Conservation (phyloP, 1,140 invertebrate species). For the Fopius arisanus region DNA sequence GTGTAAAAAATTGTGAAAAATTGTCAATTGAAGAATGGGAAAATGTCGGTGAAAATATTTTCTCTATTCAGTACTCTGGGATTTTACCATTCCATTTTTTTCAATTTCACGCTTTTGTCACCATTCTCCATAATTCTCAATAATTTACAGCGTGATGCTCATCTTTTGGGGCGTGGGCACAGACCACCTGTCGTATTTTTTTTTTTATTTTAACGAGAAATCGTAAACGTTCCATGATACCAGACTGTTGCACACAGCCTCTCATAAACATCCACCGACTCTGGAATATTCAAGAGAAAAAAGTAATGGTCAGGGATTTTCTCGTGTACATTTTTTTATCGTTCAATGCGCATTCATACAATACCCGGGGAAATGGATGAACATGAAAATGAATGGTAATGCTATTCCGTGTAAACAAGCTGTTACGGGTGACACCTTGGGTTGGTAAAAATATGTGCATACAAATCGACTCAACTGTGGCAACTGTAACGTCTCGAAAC, state of each 20-base stretch:
- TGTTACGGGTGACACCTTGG: conserved; percentile 18
- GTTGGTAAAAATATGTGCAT: conserved; percentile 23
- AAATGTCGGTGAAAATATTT: too few relatives aligned
- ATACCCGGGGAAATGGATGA: background rate
- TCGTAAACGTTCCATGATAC: background rate
- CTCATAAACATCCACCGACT: background rate
- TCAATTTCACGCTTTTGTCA: too few relatives aligned
- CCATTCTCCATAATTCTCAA: too few relatives aligned
- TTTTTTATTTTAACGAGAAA: background rate
- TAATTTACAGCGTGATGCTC: too few relatives aligned
- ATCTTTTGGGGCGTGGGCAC: too few relatives aligned
- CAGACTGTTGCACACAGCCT: background rate
- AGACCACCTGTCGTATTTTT: too few relatives aligned
- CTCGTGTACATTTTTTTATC: background rate
- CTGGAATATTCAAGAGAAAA: background rate
- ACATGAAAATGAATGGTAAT: conserved; percentile 12
- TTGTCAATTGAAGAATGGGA: too few relatives aligned
- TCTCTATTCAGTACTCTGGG: too few relatives aligned
- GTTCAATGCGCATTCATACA: background rate
- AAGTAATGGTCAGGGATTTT: background rate
- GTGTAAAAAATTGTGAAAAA: too few relatives aligned
- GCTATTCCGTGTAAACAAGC: conserved; percentile 17
- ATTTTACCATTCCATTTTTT: too few relatives aligned
- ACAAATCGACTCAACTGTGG: conserved; percentile 11
- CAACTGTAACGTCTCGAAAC: background rate